Evolutionary conservation across 2,888 invertebrate genomes (phyloP).

Genomic region (Iphiclides podalirius): DNA sequence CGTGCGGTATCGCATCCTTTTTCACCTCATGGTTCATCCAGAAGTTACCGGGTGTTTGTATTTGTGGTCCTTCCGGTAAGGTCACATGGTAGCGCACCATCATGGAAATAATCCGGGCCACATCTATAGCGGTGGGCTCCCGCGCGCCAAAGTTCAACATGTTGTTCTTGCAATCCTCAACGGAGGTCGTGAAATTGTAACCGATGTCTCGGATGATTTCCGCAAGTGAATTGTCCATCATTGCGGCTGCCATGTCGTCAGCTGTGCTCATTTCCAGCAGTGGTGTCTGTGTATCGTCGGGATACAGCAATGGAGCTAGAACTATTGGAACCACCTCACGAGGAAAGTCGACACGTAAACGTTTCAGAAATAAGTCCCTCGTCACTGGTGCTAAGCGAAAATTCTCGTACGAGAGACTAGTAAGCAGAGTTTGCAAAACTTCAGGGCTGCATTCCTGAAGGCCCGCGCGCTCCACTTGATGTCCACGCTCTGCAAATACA

Average conservation of each 20-base stretch:
- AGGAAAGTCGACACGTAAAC: conserved; percentile 92
- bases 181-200: conserved; percentile 90
- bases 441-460: conserved; percentile 95
- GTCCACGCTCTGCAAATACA: conserved; percentile 77
- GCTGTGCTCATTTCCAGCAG: conserved; percentile 82
- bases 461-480: conserved; percentile 87
- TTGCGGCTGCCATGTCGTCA: conserved; percentile 80
- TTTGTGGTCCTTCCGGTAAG: conserved; percentile 83
- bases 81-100: conserved; percentile 91
- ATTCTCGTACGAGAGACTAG: conserved; percentile 80
- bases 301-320: conserved; percentile 92
- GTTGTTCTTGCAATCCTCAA: conserved; percentile 93
- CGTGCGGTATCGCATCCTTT: conserved; percentile 69
- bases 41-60: conserved; percentile 84
- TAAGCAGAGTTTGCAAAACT: conserved; percentile 90
- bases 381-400: conserved; percentile 86
- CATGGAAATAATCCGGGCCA: conserved; percentile 91
- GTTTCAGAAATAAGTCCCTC: conserved; percentile 89
- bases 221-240: conserved; percentile 89
- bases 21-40: conserved; percentile 80
- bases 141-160: conserved; percentile 90
- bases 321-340: conserved; percentile 93
- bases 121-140: conserved; percentile 90
- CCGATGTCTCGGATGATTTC: conserved; percentile 96
- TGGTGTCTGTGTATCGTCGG: conserved; percentile 85